Base-by-base conservation (phyloP, 2,113 vertebrate genomes). In the Spizaetus ornatus region DNA sequence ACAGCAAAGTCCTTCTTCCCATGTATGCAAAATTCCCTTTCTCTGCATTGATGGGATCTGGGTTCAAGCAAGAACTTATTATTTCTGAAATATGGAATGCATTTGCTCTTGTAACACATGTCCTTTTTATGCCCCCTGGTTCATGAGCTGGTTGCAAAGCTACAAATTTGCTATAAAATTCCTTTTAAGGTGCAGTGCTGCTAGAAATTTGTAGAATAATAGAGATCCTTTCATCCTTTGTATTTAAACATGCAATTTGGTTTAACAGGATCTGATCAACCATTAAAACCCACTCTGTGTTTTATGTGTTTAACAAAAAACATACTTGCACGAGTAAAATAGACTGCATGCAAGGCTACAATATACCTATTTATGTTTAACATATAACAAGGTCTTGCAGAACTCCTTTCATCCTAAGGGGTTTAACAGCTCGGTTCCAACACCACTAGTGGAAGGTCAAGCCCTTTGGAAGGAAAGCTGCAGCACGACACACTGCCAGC, bases 161-260 rank as follows among this genome's bases (percentile, higher is more conserved):
- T 97, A 96, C 96, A 95, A 96, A 96, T 96, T 97, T 94, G 91
- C 96, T 96, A 95, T 97, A 97, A 97, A 98, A 90, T 83, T 94
- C 92, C 96, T 97, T 97, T 97, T 93, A 95, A 98, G 95, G 91
- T 85, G 80, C 84, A 92, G 78, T 2, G 16, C 91, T 96, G 95
- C 92, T 95, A 93, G 95, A 97, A 97, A 97, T 96, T 93, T 97
- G 93, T 96, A 96, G 95, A 97, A 96, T 94, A 95, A 96, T 93
- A 85, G 92, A 82, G 63, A 80, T 79, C 87, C 95, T 96, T 97
- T 97, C 88, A 97, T 97, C 95, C 88, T 97, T 96, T 94, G 86
- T 96, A 86, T 93, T 96, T 96, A 93, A 95, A 95, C 93, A 93
- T 96, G 93, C 88, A 97, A 96, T 97, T 97, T 97, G 81, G 82